Conservation (phyloP, 2,888 invertebrate genomes). For the Chymomyza fuscimana region DNA sequence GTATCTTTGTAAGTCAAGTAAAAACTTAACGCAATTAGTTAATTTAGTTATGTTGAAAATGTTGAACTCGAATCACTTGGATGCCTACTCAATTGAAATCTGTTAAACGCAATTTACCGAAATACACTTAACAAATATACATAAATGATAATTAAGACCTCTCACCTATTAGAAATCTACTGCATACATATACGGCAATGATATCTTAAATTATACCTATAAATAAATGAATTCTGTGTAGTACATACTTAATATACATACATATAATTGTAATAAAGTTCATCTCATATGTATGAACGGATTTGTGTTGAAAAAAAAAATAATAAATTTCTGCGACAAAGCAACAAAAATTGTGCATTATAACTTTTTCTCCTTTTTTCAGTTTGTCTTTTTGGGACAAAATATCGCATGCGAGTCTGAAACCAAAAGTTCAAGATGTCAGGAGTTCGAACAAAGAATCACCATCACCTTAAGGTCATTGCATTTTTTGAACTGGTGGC, state of each 20-base stretch:
- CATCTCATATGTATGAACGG: conserved; percentile 26
- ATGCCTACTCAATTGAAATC: not conserved
- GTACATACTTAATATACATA: not conserved
- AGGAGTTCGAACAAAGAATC: too few relatives aligned
- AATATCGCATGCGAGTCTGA: too few relatives aligned
- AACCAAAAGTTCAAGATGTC: too few relatives aligned
- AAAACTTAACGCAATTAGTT: not conserved
- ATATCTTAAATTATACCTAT: not conserved
- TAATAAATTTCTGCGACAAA: conserved; percentile 52
- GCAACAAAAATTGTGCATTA: conserved; percentile 8
- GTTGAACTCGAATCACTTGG: not conserved
- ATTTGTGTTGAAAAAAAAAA: conserved; percentile 57
- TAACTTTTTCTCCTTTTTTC: not conserved
- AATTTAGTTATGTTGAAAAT: not conserved
- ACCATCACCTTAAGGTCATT: too few relatives aligned
- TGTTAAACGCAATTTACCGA: not conserved
- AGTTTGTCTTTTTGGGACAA: too few relatives aligned
- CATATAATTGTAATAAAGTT: not conserved
- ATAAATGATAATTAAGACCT: not conserved
- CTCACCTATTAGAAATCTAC: not conserved
- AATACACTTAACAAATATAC: not conserved
- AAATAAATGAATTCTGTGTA: not conserved
- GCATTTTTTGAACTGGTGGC: too few relatives aligned
- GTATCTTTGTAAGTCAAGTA: not conserved
- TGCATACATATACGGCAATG: not conserved